Evolutionary conservation across 2,113 vertebrate genomes (phyloP).

Genomic region (Dasyurus viverrinus): DNA sequence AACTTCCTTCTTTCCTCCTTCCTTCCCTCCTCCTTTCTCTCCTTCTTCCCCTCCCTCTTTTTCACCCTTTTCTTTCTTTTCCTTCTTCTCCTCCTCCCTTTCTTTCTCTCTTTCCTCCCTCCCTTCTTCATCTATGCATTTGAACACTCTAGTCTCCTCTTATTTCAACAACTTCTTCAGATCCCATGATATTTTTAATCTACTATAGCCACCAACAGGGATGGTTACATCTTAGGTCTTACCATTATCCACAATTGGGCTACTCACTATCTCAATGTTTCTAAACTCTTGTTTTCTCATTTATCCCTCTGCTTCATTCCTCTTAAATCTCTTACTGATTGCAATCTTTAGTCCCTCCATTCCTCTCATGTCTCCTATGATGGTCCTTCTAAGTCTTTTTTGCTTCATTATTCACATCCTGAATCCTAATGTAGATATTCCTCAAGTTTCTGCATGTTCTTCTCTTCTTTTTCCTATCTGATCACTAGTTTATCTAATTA

Average conservation of each 20-base stretch:
- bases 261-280: background rate
- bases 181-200: background rate
- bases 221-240: background rate
- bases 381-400: background rate
- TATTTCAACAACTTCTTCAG: background rate
- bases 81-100: background rate
- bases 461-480: background rate
- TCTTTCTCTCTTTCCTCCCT: background rate
- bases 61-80: background rate
- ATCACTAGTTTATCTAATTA: too few relatives aligned
- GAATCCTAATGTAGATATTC: background rate
- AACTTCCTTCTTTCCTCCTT: background rate
- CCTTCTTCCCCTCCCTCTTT: too few relatives aligned
- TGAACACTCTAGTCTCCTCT: background rate
- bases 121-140: background rate
- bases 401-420: background rate
- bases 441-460: background rate
- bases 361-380: background rate
- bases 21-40: background rate
- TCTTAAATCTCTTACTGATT: background rate
- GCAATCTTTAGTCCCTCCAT: background rate
- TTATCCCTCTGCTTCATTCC: background rate
- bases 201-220: background rate
- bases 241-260: background rate
- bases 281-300: background rate